phyloP scores from a whole-genome alignment of 2,113 vertebrate genomes.

The Myodes glareolus region DNA sequence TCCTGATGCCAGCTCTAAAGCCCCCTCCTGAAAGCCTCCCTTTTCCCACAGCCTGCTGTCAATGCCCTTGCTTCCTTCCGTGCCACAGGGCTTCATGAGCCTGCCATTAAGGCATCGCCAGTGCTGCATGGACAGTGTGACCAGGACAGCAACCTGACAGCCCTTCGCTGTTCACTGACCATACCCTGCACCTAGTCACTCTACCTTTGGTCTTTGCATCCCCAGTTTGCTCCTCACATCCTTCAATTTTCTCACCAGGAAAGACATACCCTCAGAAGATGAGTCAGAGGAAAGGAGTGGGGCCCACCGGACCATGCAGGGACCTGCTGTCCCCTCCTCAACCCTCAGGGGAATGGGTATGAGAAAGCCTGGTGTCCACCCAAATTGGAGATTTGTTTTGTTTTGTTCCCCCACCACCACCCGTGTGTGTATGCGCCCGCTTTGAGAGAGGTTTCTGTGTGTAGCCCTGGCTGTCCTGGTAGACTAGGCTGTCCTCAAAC shows the following conservation, averaged over 20 bases:
- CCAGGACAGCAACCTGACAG: neutral
- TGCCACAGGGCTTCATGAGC: neutral
- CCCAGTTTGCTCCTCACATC: neutral
- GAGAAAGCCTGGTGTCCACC: too few relatives aligned
- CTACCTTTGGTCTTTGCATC: neutral
- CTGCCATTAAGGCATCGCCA: neutral
- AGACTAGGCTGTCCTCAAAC: too few relatives aligned
- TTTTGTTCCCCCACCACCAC: too few relatives aligned
- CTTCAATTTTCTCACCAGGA: neutral
- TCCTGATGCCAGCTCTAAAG: neutral
- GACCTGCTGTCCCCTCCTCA: neutral
- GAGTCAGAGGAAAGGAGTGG: neutral
- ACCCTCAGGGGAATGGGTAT: neutral
- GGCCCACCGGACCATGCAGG: neutral
- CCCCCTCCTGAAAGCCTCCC: neutral
- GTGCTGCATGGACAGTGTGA: neutral
- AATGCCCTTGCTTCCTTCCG: neutral
- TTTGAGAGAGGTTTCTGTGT: too few relatives aligned
- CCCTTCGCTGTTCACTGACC: neutral
- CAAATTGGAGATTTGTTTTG: too few relatives aligned
- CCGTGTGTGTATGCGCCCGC: too few relatives aligned
- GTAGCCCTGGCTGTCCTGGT: too few relatives aligned
- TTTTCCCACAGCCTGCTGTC: neutral
- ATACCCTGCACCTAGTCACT: neutral
- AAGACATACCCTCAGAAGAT: neutral